A percentile compares a stretch with the other conserved stretches of the same genome.
Evolutionary conservation across 2,113 vertebrate species (phyloP).

Genomic region (Gracilinanus agilis): DNA sequence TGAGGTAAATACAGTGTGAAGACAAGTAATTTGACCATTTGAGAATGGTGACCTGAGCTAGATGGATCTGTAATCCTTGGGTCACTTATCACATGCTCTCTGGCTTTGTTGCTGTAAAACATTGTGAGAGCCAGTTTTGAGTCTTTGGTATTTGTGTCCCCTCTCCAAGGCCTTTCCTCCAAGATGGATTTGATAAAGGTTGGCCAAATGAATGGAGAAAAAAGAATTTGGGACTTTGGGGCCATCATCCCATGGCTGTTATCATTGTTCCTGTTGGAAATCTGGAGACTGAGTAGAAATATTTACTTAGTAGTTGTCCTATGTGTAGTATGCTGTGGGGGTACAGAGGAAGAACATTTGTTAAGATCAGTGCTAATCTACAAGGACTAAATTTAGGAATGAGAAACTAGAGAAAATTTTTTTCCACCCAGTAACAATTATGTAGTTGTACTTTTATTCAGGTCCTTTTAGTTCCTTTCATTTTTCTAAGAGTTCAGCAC

Average conservation of each 20-base stretch:
- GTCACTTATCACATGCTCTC: neutral
- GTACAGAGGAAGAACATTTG: neutral
- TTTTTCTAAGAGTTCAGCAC: neutral
- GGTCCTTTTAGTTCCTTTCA: neutral
- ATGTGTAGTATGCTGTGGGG: neutral
- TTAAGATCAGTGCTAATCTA: neutral
- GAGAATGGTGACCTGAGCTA: neutral
- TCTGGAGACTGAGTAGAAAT: neutral
- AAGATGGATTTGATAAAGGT: neutral
- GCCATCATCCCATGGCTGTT: neutral
- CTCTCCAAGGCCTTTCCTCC: neutral
- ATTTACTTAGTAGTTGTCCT: neutral
- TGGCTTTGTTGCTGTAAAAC: neutral
- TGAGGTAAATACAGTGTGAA: constrained; percentile 87
- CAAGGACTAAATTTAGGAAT: neutral
- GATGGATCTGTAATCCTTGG: neutral
- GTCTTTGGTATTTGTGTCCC: neutral
- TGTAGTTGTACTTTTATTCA: neutral
- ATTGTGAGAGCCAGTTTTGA: neutral
- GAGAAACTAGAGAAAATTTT: neutral
- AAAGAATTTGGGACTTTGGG: neutral
- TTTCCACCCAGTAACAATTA: neutral
- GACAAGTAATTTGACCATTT: neutral
- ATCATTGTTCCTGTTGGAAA: neutral
- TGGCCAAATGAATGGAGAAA: neutral